Evolutionary conservation across 2,797 vertebrate genomes (phyloP).

Genomic region (Gymnodraco acuticeps): DNA sequence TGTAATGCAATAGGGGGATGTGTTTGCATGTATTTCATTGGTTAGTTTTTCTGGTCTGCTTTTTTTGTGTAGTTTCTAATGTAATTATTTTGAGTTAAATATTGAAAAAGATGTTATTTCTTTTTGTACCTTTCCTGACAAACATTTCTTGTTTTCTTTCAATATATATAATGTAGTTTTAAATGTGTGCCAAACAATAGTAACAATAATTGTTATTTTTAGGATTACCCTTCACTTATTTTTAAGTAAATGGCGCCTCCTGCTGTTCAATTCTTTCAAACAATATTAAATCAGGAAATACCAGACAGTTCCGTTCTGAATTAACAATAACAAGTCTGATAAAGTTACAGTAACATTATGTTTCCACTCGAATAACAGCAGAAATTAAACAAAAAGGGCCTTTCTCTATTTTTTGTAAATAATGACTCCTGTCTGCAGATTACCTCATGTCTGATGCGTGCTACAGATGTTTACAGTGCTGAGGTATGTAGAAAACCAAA

Average conservation of each 20-base stretch:
- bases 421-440: no score
- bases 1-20: conserved; percentile 35
- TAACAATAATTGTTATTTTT: neutral
- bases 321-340: conserved; percentile 1
- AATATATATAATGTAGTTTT: no score
- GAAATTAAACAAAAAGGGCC: neutral
- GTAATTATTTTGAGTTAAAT: no score
- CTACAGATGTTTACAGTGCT: conserved; percentile 19
- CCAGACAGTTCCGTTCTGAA: conserved; percentile 30
- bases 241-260: conserved; percentile 37
- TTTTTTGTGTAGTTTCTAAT: no score
- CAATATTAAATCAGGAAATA: conserved; percentile 1
- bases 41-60: neutral
- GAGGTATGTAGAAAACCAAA: neutral
- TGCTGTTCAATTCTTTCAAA: conserved; percentile 26
- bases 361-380: neutral
- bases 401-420: neutral
- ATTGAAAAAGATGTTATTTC: no score
- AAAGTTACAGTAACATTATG: neutral
- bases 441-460: neutral
- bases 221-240: neutral
- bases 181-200: no score
- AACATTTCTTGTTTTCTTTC: no score
- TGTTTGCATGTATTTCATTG: neutral
- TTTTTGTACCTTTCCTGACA: no score